Evolutionary conservation across 2,888 invertebrate species (phyloP).

Genomic region (Epiperipatus broadwayi): DNA sequence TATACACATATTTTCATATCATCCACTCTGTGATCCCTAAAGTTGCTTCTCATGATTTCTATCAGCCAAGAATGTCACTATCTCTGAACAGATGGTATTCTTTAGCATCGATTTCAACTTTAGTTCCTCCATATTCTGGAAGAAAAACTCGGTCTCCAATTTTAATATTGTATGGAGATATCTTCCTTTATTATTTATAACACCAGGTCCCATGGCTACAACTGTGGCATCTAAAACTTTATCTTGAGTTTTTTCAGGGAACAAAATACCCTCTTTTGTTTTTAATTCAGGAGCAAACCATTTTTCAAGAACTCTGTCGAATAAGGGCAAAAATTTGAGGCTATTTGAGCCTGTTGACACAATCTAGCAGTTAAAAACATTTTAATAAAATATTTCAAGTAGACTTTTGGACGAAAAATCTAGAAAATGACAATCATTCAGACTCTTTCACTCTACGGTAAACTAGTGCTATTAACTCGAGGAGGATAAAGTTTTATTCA

Average conservation of each 20-base stretch:
- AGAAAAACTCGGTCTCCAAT: conserved; percentile 84
- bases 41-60: no score
- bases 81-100: conserved; percentile 89
- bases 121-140: conserved; percentile 96
- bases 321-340: conserved; percentile 59
- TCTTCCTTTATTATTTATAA: conserved; percentile 58
- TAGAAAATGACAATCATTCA: no score
- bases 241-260: conserved; percentile 84
- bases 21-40: no score
- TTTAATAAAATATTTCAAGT: no score
- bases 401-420: no score
- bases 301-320: conserved; percentile 85
- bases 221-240: conserved; percentile 86
- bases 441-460: no score
- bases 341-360: conserved; percentile 35
- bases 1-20: no score
- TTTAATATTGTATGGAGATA: conserved; percentile 57
- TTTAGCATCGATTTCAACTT: conserved; percentile 65
- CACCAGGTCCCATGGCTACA: conserved; percentile 79
- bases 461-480: no score
- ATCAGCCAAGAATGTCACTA: conserved; percentile 82
- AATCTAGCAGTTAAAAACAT: no score
- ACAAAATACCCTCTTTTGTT: conserved; percentile 86
- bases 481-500: no score
- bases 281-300: conserved; percentile 72